Conservation (phyloP, 1,140 invertebrate species). For the Cephus cinctus region DNA sequence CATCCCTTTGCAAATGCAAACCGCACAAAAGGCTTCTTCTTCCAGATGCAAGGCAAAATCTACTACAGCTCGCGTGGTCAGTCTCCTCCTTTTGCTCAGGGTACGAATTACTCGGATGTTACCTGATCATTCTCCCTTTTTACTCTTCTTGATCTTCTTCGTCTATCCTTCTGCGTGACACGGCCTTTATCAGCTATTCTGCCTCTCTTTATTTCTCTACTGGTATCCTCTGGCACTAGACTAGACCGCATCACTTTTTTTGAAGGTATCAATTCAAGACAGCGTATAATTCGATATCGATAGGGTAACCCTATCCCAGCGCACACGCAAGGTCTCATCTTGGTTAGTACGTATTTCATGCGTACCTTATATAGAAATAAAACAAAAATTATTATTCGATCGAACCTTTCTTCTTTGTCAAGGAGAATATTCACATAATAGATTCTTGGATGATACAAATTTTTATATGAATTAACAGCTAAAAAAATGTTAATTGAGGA, state of each 20-base stretch:
- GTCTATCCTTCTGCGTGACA: neutral
- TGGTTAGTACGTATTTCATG: no score
- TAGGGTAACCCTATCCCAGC: conserved; percentile 46
- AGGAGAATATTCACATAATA: no score
- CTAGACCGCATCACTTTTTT: conserved; percentile 30
- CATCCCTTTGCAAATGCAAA: conserved; percentile 31
- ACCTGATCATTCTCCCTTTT: no score
- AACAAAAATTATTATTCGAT: no score
- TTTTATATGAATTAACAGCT: no score
- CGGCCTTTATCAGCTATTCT: neutral
- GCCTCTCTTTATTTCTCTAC: neutral
- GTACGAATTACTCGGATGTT: no score
- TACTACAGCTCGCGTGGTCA: no score
- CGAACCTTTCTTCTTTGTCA: no score
- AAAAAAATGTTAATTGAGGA: no score
- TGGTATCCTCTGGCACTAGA: neutral
- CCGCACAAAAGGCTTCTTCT: conserved; percentile 27
- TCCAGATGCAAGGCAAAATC: conserved; percentile 26
- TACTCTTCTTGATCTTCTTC: neutral
- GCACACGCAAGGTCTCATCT: conserved; percentile 43
- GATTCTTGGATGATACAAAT: no score
- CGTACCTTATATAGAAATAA: no score
- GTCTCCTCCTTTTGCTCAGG: no score
- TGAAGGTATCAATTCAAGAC: conserved; percentile 50
- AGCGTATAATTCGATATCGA: conserved; percentile 57